Conservation (phyloP, 2,797 vertebrate species). For the Poeciliopsis infans region DNA sequence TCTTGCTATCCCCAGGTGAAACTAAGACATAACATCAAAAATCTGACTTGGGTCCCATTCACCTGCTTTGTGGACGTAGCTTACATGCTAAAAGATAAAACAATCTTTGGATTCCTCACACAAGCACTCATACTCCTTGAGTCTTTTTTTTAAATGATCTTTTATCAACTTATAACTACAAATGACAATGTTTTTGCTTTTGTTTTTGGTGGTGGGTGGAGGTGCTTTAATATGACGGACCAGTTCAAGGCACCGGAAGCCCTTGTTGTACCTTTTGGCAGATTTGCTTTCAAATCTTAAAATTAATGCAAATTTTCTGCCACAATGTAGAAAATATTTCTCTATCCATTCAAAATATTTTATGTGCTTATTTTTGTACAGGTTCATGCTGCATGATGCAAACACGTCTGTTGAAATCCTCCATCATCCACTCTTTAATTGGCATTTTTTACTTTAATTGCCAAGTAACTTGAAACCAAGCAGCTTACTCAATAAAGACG, state of each 20-base stretch:
- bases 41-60: too few species aligned
- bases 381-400: slow-evolving; percentile 1
- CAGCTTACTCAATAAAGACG: slow-evolving; percentile 67
- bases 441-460: slow-evolving; percentile 68
- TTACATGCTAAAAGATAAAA: too few species aligned
- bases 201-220: background rate
- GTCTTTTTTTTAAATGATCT: too few species aligned
- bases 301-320: background rate
- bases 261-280: background rate
- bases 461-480: slow-evolving; percentile 66
- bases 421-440: slow-evolving; percentile 55
- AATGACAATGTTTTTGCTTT: background rate
- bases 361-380: slow-evolving; percentile 7
- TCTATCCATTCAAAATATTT: background rate
- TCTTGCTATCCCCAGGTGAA: too few species aligned
- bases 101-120: too few species aligned
- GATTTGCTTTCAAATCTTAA: background rate
- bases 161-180: too few species aligned
- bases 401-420: slow-evolving; percentile 24
- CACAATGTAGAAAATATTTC: background rate
- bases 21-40: too few species aligned
- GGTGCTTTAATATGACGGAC: background rate
- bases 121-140: too few species aligned
- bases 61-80: too few species aligned
- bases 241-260: background rate